Conservation (phyloP, 2,888 invertebrate species). For the Oxystoma pomonae region DNA sequence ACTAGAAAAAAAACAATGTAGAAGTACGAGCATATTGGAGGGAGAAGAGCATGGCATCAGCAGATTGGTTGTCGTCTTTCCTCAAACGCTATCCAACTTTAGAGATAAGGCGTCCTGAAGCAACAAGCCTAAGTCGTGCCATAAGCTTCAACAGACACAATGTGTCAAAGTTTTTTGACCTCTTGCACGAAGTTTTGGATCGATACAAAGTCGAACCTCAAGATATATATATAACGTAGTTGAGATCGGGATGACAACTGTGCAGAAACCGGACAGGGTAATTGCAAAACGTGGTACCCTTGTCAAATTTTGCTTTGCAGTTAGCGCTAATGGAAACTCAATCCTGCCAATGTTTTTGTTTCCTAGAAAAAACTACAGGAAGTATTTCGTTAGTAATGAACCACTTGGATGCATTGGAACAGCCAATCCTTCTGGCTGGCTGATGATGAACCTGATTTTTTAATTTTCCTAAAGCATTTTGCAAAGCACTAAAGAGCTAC, state of each 20-base stretch:
- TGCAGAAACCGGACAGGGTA: constrained; percentile 8
- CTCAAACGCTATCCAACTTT: neutral
- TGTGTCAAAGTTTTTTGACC: constrained; percentile 6
- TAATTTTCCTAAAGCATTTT: neutral
- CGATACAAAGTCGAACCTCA: constrained; percentile 8
- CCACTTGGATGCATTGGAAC: constrained; percentile 8
- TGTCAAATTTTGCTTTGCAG: constrained; percentile 2
- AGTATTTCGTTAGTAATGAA: constrained; percentile 2
- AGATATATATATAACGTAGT: too few species aligned
- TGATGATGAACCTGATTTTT: neutral
- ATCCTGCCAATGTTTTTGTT: neutral
- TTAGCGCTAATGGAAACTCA: neutral
- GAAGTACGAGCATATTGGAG: too few species aligned
- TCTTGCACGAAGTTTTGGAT: constrained; percentile 3
- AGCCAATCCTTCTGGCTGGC: neutral
- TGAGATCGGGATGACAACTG: too few species aligned
- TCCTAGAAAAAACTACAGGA: neutral
- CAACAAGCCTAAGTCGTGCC: constrained; percentile 5
- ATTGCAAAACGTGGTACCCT: constrained; percentile 7
- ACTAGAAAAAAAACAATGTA: too few species aligned
- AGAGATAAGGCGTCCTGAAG: neutral
- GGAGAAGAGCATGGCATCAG: too few species aligned
- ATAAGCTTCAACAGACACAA: constrained; percentile 8
- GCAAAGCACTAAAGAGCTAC: neutral
- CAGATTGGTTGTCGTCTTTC: too few species aligned